Conservation (phyloP, 2,888 invertebrate species). For the Drosophila testacea region DNA sequence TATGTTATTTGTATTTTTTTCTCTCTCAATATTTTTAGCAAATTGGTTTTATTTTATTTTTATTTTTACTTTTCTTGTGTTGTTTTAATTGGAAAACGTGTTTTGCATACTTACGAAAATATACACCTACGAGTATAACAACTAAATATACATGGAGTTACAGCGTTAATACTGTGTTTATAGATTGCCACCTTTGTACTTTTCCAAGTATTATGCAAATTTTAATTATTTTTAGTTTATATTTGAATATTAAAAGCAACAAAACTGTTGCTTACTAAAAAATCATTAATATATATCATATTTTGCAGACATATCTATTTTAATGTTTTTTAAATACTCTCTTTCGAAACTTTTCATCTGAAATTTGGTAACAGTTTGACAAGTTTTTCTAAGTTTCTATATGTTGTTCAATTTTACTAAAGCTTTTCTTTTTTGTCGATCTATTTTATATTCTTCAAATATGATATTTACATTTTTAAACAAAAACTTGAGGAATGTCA, state of each 20-base stretch:
- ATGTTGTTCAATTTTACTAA: no score
- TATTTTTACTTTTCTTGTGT: constrained; percentile 30
- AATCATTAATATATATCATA: no score
- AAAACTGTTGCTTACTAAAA: no score
- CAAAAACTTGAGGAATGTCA: no score
- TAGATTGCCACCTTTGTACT: constrained; percentile 1
- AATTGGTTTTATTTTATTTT: constrained; percentile 6
- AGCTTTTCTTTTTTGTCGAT: no score
- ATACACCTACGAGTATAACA: neutral
- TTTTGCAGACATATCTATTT: no score
- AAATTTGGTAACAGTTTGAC: no score
- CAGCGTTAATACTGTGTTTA: neutral
- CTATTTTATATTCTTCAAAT: no score
- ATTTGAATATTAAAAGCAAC: neutral
- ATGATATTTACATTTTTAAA: no score
- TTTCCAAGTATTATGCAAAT: constrained; percentile 1
- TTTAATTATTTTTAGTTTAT: constrained; percentile 6
- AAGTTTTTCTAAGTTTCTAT: no score
- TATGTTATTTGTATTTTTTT: constrained; percentile 6
- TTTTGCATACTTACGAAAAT: constrained; percentile 70
- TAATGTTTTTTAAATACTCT: no score
- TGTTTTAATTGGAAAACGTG: constrained; percentile 79
- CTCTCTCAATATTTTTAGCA: constrained; percentile 8
- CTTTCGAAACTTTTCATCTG: no score
- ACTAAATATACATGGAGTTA: constrained; percentile 1